These are phyloP conservation scores for Drosophila willistoni DNA, from an alignment of 1,140 invertebrate species.

Conservation along the genomic window DNA sequence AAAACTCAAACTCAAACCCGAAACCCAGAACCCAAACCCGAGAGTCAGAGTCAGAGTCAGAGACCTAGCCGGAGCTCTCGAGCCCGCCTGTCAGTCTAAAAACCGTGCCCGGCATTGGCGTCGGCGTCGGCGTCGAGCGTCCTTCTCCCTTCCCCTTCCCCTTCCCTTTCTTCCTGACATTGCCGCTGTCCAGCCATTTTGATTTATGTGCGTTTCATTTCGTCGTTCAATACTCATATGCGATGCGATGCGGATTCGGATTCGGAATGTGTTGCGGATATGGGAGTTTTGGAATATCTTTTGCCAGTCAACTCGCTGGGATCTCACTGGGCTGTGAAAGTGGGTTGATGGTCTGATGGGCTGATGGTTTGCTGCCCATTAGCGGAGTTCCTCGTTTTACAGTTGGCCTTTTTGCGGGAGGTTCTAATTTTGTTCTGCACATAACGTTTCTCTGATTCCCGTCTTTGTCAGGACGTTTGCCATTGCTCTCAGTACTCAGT, in stretches of 20 bases:
- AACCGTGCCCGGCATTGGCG: constrained; percentile 35
- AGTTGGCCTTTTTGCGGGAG: constrained; percentile 38
- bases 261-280: constrained; percentile 79
- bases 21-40: constrained; percentile 5
- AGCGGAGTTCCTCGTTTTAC: constrained; percentile 45
- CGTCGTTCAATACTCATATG: constrained; percentile 83
- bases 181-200: constrained; percentile 79
- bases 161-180: background rate
- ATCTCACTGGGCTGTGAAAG: constrained; percentile 24
- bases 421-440: constrained; percentile 73
- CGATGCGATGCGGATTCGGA: constrained; percentile 52
- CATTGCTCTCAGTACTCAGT: constrained; percentile 54
- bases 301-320: constrained; percentile 54
- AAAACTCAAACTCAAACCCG: constrained; percentile 32
- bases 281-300: constrained; percentile 82
- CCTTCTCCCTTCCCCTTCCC: constrained; percentile 50
- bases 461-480: constrained; percentile 71
- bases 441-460: constrained; percentile 74
- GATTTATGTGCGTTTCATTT: constrained; percentile 83
- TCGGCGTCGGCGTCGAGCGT: constrained; percentile 42
- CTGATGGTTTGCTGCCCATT: constrained; percentile 61
- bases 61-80: constrained; percentile 32
- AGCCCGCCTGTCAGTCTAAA: constrained; percentile 74
- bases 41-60: background rate
- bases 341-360: constrained; percentile 32